Conservation (phyloP, 1,140 invertebrate species). For the Diabrotica undecimpunctata region DNA sequence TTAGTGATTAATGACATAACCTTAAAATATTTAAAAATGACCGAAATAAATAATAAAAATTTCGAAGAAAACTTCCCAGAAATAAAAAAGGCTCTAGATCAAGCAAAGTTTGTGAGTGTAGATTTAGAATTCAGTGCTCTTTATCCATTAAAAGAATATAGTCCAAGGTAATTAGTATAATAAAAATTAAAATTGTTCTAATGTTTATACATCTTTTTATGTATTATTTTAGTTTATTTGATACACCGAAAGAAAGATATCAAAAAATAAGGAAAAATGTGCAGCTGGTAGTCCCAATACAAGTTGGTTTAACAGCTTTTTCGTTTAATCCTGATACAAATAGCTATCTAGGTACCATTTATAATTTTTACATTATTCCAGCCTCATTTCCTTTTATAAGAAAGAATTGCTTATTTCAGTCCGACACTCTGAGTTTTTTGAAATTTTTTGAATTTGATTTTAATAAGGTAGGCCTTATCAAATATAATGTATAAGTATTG, state of each 20-base stretch:
- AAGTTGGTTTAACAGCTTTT: constrained; percentile 63
- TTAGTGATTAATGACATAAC: neutral
- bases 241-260: constrained; percentile 61
- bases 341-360: constrained; percentile 57
- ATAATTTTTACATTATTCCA: constrained; percentile 68
- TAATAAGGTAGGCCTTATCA: constrained; percentile 61
- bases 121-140: constrained; percentile 44
- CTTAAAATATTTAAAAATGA: constrained; percentile 31
- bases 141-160: constrained; percentile 30
- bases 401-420: constrained; percentile 60
- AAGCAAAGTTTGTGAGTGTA: constrained; percentile 37
- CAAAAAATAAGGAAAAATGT: constrained; percentile 55
- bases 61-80: constrained; percentile 34
- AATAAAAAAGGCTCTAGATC: constrained; percentile 33
- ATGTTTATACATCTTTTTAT: constrained; percentile 8
- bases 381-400: constrained; percentile 56
- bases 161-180: constrained; percentile 31
- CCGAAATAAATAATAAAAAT: constrained; percentile 37
- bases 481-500: too few species aligned
- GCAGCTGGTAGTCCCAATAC: constrained; percentile 57
- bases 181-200: constrained; percentile 6
- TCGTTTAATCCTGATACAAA: constrained; percentile 53
- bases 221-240: constrained; percentile 64
- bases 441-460: constrained; percentile 66
- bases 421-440: constrained; percentile 62